These are phyloP conservation scores for Tetrao urogallus DNA, from an alignment of 2,113 vertebrate species.

Conservation along the genomic window DNA sequence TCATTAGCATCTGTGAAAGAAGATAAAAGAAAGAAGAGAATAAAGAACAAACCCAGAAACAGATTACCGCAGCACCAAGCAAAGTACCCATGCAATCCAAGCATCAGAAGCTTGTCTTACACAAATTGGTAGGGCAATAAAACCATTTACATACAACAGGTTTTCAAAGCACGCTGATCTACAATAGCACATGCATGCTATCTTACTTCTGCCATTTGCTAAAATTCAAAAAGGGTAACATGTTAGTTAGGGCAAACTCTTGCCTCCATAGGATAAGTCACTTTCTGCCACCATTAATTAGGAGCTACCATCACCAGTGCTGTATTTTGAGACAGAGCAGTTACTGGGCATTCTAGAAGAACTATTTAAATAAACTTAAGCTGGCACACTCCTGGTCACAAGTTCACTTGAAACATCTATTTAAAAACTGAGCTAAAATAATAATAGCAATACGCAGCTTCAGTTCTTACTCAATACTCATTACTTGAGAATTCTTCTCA, in stretches of 20 bases:
- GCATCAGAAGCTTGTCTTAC: slow-evolving; percentile 26
- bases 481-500: background rate
- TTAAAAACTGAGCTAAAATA: background rate
- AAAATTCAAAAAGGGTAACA: background rate
- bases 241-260: slow-evolving; percentile 46
- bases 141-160: background rate
- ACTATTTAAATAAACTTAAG: background rate
- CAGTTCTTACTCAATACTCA: background rate
- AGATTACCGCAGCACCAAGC: slow-evolving; percentile 62
- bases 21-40: slow-evolving; percentile 81
- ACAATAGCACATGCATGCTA: slow-evolving; percentile 34
- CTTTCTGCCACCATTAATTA: slow-evolving; percentile 43
- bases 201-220: background rate
- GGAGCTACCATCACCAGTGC: slow-evolving; percentile 51
- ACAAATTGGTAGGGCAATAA: background rate
- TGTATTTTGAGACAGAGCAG: slow-evolving; percentile 4
- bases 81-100: slow-evolving; percentile 57
- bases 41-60: slow-evolving; percentile 72
- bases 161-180: background rate
- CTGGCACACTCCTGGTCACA: background rate
- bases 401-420: background rate
- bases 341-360: background rate
- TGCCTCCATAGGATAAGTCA: background rate
- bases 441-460: background rate
- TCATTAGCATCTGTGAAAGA: slow-evolving; percentile 95